Conservation (phyloP, 1,140 invertebrate genomes). For the Drosophila pallidifrons region DNA sequence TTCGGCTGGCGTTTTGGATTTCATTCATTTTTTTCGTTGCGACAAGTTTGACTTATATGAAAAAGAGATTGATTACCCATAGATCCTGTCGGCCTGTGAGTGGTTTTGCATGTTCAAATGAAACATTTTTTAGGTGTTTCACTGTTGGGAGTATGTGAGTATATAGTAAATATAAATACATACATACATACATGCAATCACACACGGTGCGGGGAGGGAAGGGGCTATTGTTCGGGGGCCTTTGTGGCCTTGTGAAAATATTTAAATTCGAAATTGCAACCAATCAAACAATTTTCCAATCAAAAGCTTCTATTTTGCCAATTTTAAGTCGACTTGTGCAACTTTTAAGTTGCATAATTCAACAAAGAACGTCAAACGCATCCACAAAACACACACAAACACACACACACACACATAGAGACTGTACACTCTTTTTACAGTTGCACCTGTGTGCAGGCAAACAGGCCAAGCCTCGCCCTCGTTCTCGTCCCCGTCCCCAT, state of each 20-base stretch:
- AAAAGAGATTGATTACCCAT: constrained; percentile 67
- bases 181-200: too few species aligned
- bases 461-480: constrained; percentile 44
- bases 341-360: constrained; percentile 83
- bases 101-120: constrained; percentile 73
- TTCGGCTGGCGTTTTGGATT: constrained; percentile 36
- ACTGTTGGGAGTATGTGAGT: background rate
- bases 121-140: constrained; percentile 25
- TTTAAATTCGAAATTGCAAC: constrained; percentile 83
- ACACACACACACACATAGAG: background rate
- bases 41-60: constrained; percentile 77
- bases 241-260: constrained; percentile 72
- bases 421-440: constrained; percentile 28
- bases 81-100: constrained; percentile 57
- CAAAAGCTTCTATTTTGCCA: constrained; percentile 74
- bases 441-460: constrained; percentile 51
- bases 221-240: constrained; percentile 16
- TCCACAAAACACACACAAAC: constrained; percentile 3
- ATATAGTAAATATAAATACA: background rate
- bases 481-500: background rate
- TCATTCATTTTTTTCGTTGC: constrained; percentile 53
- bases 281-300: constrained; percentile 84
- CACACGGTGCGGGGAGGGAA: background rate
- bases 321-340: constrained; percentile 76
- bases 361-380: constrained; percentile 69